Evolutionary conservation across 1,140 invertebrate species (phyloP).

Genomic region (Pararge aegeria): DNA sequence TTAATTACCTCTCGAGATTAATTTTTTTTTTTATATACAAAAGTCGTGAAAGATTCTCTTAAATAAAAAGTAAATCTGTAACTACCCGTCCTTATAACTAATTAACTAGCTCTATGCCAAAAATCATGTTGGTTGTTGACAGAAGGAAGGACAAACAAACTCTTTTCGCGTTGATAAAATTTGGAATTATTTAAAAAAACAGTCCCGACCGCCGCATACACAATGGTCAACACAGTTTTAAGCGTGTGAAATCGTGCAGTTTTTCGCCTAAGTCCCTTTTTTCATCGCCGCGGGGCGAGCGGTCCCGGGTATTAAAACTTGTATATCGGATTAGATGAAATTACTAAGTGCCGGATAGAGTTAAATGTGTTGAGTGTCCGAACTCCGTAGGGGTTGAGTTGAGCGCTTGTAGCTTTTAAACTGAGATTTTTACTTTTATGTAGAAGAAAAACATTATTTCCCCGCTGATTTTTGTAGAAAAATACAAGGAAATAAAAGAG

Average conservation of each 20-base stretch:
- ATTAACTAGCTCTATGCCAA: no score
- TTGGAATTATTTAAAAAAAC: no score
- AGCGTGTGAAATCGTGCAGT: conserved; percentile 71
- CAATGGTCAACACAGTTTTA: conserved; percentile 15
- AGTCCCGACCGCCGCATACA: not conserved
- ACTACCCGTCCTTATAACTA: no score
- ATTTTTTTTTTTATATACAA: no score
- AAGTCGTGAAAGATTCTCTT: no score
- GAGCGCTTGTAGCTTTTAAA: conserved; percentile 4
- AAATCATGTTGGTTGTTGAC: no score
- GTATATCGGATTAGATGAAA: conserved; percentile 74
- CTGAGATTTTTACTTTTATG: not conserved
- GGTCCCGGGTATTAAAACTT: conserved; percentile 69
- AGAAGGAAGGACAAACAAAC: no score
- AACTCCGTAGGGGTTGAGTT: not conserved
- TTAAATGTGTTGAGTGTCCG: conserved; percentile 50
- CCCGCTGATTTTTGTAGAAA: no score
- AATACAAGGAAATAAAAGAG: no score
- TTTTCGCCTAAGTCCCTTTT: conserved; percentile 69
- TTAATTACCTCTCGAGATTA: no score
- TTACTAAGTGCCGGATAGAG: conserved; percentile 65
- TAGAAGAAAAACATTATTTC: not conserved
- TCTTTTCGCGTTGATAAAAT: no score
- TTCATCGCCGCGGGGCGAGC: conserved; percentile 59
- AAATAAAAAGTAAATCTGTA: no score